Evolutionary conservation across 2,113 vertebrate species (phyloP).

Genomic region (Cololabis saira): DNA sequence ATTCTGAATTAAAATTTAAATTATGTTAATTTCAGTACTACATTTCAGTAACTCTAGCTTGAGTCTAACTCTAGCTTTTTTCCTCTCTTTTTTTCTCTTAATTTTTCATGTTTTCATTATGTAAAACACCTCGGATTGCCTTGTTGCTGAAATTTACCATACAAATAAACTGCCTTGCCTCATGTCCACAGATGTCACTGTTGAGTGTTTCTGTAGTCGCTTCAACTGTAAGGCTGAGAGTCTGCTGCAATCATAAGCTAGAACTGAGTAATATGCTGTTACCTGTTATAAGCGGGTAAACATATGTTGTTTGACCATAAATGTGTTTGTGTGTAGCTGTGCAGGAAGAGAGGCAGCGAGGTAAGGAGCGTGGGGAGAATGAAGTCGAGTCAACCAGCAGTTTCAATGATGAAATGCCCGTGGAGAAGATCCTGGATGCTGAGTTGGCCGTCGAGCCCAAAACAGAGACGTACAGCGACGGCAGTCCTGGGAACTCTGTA

Average conservation of each 20-base stretch:
- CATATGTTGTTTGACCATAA: constrained; percentile 3
- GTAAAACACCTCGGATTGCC: too few species aligned
- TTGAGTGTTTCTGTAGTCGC: too few species aligned
- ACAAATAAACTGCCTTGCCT: too few species aligned
- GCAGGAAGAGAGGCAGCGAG: constrained; percentile 94
- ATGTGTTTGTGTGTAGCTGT: constrained; percentile 82
- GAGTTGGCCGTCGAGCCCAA: constrained; percentile 95
- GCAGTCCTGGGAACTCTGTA: constrained; percentile 88
- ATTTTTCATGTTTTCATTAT: too few species aligned
- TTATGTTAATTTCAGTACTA: too few species aligned
- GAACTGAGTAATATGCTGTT: background rate
- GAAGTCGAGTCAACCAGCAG: constrained; percentile 86
- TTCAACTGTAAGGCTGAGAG: too few species aligned
- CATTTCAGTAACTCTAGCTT: too few species aligned
- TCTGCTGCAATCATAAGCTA: background rate
- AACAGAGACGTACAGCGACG: constrained; percentile 86
- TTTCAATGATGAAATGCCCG: constrained; percentile 92
- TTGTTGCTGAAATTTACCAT: too few species aligned
- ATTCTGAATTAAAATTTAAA: too few species aligned
- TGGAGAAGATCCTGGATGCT: constrained; percentile 95
- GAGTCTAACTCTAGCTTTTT: too few species aligned
- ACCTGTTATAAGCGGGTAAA: background rate
- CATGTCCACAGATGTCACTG: too few species aligned
- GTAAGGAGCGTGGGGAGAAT: constrained; percentile 88
- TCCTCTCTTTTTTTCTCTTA: too few species aligned